phyloP scores from a whole-genome alignment of 2,888 invertebrate species.

The Drosophila seclusa region DNA sequence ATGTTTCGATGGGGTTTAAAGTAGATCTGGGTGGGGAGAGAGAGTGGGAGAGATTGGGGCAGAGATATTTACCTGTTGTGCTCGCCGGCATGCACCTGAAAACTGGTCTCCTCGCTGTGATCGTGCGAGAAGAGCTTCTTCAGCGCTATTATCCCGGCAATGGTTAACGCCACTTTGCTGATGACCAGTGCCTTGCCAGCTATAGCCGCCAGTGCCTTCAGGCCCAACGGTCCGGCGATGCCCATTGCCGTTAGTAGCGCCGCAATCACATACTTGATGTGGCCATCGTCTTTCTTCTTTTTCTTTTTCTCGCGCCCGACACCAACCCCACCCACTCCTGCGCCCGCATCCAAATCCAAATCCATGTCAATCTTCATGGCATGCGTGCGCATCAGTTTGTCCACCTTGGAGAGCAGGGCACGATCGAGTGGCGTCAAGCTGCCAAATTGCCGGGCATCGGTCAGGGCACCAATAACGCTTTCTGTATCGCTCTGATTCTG shows the following conservation, averaged over 20 bases:
- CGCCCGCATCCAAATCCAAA: slow-evolving; percentile 14
- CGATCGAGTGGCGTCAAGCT: slow-evolving; percentile 87
- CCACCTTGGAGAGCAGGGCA: slow-evolving; percentile 85
- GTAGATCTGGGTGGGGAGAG: background rate
- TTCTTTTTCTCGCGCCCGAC: slow-evolving; percentile 82
- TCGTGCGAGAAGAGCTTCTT: slow-evolving; percentile 91
- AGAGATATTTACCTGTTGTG: slow-evolving; percentile 86
- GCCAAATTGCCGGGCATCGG: slow-evolving; percentile 87
- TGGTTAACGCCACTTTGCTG: slow-evolving; percentile 90
- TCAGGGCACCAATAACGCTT: slow-evolving; percentile 83
- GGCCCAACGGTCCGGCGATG: slow-evolving; percentile 89
- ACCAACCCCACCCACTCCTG: slow-evolving; percentile 33
- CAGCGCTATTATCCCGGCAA: slow-evolving; percentile 89
- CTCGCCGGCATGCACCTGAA: slow-evolving; percentile 89
- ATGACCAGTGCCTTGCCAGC: slow-evolving; percentile 90
- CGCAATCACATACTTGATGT: slow-evolving; percentile 86
- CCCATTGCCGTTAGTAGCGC: slow-evolving; percentile 88
- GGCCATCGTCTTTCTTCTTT: slow-evolving; percentile 83
- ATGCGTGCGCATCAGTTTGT: slow-evolving; percentile 88
- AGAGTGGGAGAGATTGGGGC: background rate
- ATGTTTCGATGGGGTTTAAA: background rate
- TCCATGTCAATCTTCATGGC: slow-evolving; percentile 88
- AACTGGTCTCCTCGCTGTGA: slow-evolving; percentile 87
- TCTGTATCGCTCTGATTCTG: slow-evolving; percentile 86
- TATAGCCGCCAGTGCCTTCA: slow-evolving; percentile 89